Base-by-base conservation (phyloP, 2,113 vertebrate species). In the Lota lota region DNA sequence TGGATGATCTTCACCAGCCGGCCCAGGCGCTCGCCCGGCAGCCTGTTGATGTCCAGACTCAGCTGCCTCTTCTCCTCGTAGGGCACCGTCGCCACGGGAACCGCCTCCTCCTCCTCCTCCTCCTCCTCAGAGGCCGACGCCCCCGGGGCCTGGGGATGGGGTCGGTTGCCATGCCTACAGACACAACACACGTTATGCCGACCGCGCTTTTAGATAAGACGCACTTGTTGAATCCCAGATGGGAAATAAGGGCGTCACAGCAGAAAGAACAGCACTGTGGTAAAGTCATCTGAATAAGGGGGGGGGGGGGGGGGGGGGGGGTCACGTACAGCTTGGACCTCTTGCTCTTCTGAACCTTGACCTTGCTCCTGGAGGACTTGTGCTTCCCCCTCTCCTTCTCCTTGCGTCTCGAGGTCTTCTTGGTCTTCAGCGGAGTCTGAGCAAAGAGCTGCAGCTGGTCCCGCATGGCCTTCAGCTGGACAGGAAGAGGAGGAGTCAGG, bases 51-150 rank as follows among this genome's bases (percentile, higher is more conserved):
- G 89, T 95, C 90, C 70, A 93, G 63, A 77, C 93, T 95, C 68
- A 98, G 67, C 75, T 93, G 92, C 61, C 91, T 92, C 84, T 94
- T 98, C 87, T 98, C 95, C 79, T 95, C 92, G 22, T 94, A 95
- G 58, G 83, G 93, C 93, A 96, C 93, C 33, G 94, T 91, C 68
- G 83, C 84, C 93, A 96, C 93, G 28, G 94, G 91, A 68, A 84
- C 84, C 0, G 81, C 81, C 56, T 22, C 22, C 15, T 61, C 59
- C 59, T 5, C 59, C 21, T 71, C 65, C 71, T 73, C 84, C 67
- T 93, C 90, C 21, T 89, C 85, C 64, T 94, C 87, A 64, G 89
- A 80, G 66, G 93, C 89, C 28, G 87, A 47, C 40, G 40, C 40
- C 40, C 7, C 40, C 40, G 40, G 40, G 40, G 40, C 69, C 18